A percentile compares a stretch with the other conserved stretches of the same genome.
These are phyloP conservation scores for Helicoverpa assulta DNA, from an alignment of 2,888 invertebrate genomes.

Conservation along the genomic window DNA sequence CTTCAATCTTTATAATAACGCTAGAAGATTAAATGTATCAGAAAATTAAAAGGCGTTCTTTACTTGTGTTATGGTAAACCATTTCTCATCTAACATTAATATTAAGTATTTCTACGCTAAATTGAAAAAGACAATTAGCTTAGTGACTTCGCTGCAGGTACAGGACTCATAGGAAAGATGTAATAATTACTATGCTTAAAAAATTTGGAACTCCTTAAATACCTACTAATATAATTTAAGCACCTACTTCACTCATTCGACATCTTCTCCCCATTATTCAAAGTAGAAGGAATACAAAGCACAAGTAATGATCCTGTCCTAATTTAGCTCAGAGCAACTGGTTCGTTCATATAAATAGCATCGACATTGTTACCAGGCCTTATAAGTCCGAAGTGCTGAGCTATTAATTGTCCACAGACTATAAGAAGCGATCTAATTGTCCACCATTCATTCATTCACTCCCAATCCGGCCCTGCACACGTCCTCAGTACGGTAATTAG, in stretches of 20 bases:
- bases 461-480: slow-evolving; percentile 50
- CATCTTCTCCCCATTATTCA: neutral
- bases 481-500: slow-evolving; percentile 63
- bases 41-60: no score
- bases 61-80: no score
- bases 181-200: no score
- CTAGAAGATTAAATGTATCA: neutral
- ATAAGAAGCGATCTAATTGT: slow-evolving; percentile 46
- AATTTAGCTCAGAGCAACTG: slow-evolving; percentile 24
- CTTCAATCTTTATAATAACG: neutral
- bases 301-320: neutral
- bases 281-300: neutral
- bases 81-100: no score
- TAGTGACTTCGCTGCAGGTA: no score
- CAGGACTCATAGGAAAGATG: no score
- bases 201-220: neutral
- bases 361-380: slow-evolving; percentile 35
- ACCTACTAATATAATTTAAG: neutral
- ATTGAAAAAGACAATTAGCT: no score
- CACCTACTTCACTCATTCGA: neutral
- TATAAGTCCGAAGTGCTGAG: slow-evolving; percentile 42
- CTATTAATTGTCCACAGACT: slow-evolving; percentile 52
- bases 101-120: no score
- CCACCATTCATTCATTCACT: slow-evolving; percentile 52
- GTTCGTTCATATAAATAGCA: slow-evolving; percentile 26